These are phyloP conservation scores for Megaustenia siamemsis DNA, from an alignment of 2,888 invertebrate species.

Conservation along the genomic window DNA sequence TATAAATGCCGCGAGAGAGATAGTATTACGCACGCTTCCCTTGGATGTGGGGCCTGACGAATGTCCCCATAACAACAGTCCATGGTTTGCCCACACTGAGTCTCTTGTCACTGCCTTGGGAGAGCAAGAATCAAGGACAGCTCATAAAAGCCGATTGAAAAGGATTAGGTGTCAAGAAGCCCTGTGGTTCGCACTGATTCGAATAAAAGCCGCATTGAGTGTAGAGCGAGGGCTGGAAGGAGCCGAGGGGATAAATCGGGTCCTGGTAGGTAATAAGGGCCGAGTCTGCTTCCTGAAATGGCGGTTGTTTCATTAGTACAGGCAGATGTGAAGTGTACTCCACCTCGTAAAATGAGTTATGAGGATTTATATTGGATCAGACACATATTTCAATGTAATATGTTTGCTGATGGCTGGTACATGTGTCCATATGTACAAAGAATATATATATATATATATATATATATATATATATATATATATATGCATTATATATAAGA, in stretches of 20 bases:
- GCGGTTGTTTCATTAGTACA: not conserved
- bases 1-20: too few relatives aligned
- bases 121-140: not conserved
- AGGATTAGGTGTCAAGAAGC: not conserved
- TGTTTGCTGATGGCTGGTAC: too few relatives aligned
- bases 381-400: too few relatives aligned
- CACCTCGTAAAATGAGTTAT: too few relatives aligned
- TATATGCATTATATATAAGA: too few relatives aligned
- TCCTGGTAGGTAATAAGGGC: not conserved
- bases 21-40: too few relatives aligned
- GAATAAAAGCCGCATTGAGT: not conserved
- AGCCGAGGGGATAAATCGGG: not conserved
- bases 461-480: too few relatives aligned
- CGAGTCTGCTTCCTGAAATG: not conserved
- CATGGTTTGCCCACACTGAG: not conserved
- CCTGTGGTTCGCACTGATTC: not conserved
- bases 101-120: not conserved
- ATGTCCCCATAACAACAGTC: not conserved
- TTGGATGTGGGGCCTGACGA: not conserved
- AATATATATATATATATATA: too few relatives aligned
- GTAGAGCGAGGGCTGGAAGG: not conserved
- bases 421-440: too few relatives aligned
- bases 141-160: not conserved
- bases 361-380: too few relatives aligned
- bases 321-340: too few relatives aligned